Base-by-base conservation (phyloP, 2,113 vertebrate species). In the Australoheros scitulus region DNA sequence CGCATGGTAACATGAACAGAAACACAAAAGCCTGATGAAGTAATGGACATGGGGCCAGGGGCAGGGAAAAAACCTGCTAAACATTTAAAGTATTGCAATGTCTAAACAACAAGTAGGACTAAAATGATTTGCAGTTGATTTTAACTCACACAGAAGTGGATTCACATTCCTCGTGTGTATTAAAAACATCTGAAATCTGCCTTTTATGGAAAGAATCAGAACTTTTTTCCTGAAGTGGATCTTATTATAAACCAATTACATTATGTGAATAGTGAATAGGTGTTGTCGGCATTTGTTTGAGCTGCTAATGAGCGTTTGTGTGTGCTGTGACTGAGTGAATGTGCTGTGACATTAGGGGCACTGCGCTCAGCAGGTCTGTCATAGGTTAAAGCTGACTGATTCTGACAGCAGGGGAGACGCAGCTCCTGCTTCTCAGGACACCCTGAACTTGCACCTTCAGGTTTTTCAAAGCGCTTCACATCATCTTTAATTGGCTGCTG, bases 331-430 rank as follows among this genome's bases (percentile, higher is more conserved):
- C 43, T 79, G 78, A 6, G 34, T 63, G 70, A 57, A 82, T 74
- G 75, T 63, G 76, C 56, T n/a, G 61, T 43, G 85, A 81, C 83
- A 80, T 61, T 1, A 7, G 2, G 74, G 29, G 4, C 57, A 7
- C 64, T 58, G 61, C 41, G 77, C 68, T 86, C 83, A 84, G 83
- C 89, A 81, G 47, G 17, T 81, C 68, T 85, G 83, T 82, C 78
- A 1, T 9, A 58, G 17, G 61, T 61, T 68, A 3, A 0, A 41
- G 15, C 41, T 17, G 18, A 80, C 61, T 60, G 78, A 52, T 32
- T 41, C 47, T 84, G 84, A 18, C 81, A 77, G 83, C 68, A 76
- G 24, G 36, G 26, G 1, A 50, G 65, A 72, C 65, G 8, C 17
- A 52, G 55, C 34, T 41, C 5, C 78, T 34, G 63, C 15, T 68